These are phyloP conservation scores for Maniola hyperantus DNA, from an alignment of 2,888 invertebrate genomes.

Conservation along the genomic window DNA sequence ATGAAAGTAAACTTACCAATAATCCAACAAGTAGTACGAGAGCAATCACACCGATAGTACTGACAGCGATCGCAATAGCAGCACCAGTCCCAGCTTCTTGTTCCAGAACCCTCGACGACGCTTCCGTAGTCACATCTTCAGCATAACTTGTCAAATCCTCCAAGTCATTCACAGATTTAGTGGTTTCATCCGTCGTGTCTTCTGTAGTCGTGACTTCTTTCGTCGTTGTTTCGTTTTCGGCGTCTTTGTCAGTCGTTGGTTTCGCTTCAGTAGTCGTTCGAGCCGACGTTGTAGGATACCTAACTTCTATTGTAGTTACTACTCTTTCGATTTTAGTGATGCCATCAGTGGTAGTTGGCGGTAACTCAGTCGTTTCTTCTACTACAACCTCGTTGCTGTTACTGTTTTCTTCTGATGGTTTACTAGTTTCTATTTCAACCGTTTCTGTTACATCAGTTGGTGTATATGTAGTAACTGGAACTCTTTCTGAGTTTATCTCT, in stretches of 20 bases:
- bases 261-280: constrained; percentile 41
- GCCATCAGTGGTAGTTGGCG: constrained; percentile 44
- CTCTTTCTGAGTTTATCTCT: constrained; percentile 62
- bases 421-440: constrained; percentile 49
- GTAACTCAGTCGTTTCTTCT: constrained; percentile 44
- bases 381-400: constrained; percentile 67
- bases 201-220: constrained; percentile 45
- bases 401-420: constrained; percentile 61
- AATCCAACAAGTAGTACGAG: constrained; percentile 89
- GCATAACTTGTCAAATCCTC: constrained; percentile 60
- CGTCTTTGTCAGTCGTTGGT: constrained; percentile 41
- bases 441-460: constrained; percentile 51
- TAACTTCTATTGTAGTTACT: constrained; percentile 37
- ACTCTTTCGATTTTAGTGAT: constrained; percentile 32
- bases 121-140: constrained; percentile 65
- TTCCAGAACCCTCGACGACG: constrained; percentile 53
- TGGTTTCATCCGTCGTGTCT: constrained; percentile 53
- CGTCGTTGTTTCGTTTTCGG: constrained; percentile 33
- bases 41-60: constrained; percentile 90
- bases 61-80: constrained; percentile 91
- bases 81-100: constrained; percentile 84
- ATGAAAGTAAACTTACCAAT: constrained; percentile 81
- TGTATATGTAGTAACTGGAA: constrained; percentile 41
- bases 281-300: constrained; percentile 42
- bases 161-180: constrained; percentile 54